Percentiles rank a stretch among this genome's conserved stretches.
phyloP scores from a whole-genome alignment of 1,140 invertebrate species.

The Eueides isabella region DNA sequence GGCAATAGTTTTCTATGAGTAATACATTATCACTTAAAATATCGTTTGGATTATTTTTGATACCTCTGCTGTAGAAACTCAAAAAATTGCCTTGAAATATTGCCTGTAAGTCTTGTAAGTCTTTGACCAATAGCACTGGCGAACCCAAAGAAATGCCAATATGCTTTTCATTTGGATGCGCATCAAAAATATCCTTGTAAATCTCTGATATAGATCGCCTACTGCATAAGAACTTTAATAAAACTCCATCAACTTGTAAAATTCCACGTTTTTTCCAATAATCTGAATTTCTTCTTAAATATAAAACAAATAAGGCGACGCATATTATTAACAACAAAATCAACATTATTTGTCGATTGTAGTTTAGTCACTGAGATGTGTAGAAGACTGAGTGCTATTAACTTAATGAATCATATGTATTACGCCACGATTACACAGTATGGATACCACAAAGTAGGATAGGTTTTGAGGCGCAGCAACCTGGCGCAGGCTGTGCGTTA shows the following conservation, averaged over 20 bases:
- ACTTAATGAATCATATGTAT: background rate
- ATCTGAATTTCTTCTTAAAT: slow-evolving; percentile 33
- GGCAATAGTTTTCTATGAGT: slow-evolving; percentile 60
- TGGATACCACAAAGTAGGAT: too few species aligned
- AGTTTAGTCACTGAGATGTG: background rate
- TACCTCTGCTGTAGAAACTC: slow-evolving; percentile 65
- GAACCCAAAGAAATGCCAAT: slow-evolving; percentile 31
- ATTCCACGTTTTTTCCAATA: slow-evolving; percentile 56
- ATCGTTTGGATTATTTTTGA: slow-evolving; percentile 60
- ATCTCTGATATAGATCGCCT: slow-evolving; percentile 48
- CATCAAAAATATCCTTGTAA: slow-evolving; percentile 49
- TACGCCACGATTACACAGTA: too few species aligned
- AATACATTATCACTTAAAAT: slow-evolving; percentile 62
- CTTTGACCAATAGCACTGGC: slow-evolving; percentile 54
- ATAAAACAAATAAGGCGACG: slow-evolving; percentile 20
- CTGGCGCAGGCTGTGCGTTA: too few species aligned
- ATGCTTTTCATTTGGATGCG: slow-evolving; percentile 15
- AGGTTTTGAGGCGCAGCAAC: too few species aligned
- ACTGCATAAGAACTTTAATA: slow-evolving; percentile 45
- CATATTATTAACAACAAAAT: slow-evolving; percentile 11
- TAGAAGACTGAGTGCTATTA: background rate
- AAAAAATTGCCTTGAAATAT: slow-evolving; percentile 81
- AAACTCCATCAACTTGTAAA: slow-evolving; percentile 40
- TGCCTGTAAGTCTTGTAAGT: slow-evolving; percentile 80
- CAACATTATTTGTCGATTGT: slow-evolving; percentile 13